Evolutionary conservation across 2,797 vertebrate species (phyloP).

Genomic region (Acipenser ruthenus): DNA sequence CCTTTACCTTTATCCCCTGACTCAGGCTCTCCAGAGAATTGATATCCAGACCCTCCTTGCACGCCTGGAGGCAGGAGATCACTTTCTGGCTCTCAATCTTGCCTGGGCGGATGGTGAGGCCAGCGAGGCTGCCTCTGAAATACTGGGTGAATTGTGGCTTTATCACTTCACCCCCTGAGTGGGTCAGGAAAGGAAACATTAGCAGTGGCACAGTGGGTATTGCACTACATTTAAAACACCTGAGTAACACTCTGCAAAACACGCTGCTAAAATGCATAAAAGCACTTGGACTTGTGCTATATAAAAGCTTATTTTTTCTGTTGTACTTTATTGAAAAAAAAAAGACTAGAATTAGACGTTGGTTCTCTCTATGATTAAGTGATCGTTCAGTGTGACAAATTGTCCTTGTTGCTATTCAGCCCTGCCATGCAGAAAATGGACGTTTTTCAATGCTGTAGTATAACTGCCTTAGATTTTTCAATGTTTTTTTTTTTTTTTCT

Average conservation of each 20-base stretch:
- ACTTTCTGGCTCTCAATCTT: slow-evolving; percentile 93
- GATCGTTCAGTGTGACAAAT: slow-evolving; percentile 18
- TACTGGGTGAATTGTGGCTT: slow-evolving; percentile 90
- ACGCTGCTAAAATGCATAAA: too few species aligned
- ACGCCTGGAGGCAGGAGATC: slow-evolving; percentile 93
- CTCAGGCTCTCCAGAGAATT: slow-evolving; percentile 86
- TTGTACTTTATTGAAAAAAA: too few species aligned
- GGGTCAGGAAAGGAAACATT: slow-evolving; percentile 24
- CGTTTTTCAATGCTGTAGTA: slow-evolving; percentile 3
- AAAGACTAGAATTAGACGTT: too few species aligned
- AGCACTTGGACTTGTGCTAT: too few species aligned
- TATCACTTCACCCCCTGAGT: slow-evolving; percentile 80
- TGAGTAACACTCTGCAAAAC: too few species aligned
- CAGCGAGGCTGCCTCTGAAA: slow-evolving; percentile 90
- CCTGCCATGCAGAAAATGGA: slow-evolving; percentile 3
- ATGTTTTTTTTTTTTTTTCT: slow-evolving; percentile 8
- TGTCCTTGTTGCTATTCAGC: slow-evolving; percentile 19
- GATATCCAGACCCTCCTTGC: slow-evolving; percentile 95
- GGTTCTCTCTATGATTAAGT: slow-evolving; percentile 10
- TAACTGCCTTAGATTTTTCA: slow-evolving; percentile 28
- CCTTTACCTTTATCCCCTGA: slow-evolving; percentile 82
- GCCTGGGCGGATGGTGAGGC: slow-evolving; percentile 84
- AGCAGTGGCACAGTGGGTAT: too few species aligned
- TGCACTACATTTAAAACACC: too few species aligned
- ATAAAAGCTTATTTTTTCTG: too few species aligned